Base-by-base conservation (phyloP, 2,888 invertebrate species). In the Agriotes lineatus region DNA sequence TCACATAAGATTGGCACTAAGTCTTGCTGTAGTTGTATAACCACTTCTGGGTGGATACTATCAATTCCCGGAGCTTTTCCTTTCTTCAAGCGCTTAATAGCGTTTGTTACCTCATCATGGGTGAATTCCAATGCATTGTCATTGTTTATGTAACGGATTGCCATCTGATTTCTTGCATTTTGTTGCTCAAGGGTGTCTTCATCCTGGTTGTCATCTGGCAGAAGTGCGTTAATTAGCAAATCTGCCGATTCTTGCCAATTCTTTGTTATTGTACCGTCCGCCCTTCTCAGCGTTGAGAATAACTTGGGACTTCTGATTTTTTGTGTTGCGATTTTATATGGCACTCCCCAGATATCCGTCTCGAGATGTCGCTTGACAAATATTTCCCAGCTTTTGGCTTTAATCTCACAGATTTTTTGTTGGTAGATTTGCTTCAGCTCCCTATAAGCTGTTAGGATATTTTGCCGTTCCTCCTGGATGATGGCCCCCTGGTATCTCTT, bases 211-310 rank as follows among this genome's bases (percentile, higher is more conserved):
- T 72, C 72, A 1, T 57, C 63, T 1, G 73, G 72, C 0, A 67
- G 67, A 9, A 69, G 35, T 10, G 35, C 56, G 1, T 54, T 0
- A 12, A 72, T 10, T 1, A 72, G 20, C 2, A 22, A 1, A 5
- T 35, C 30, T 2, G 56, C 57, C 0, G 71, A 50, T 16, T 71
- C 62, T 14, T 57, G 45, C 72, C 70, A 70, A 1, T 48, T 37
- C 0, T 10, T 33, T 0, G 74, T 71, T 2, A 9, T n/a, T 1
- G 12, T 60, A 2, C 56, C 58, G 10, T 61, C 61, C 6, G 1
- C 39, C 9, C 9, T 60, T 16, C 7, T 7, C 25, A 69, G 6
- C 2, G 64, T 35, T 0, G 60, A 64, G 12, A 45, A 42, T 0
- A 68, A 6, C 0, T 59, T 42, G 2, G 68, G 63, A 4, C 20